phyloP scores from a whole-genome alignment of 2,888 invertebrate species.

The Sericinus montela region DNA sequence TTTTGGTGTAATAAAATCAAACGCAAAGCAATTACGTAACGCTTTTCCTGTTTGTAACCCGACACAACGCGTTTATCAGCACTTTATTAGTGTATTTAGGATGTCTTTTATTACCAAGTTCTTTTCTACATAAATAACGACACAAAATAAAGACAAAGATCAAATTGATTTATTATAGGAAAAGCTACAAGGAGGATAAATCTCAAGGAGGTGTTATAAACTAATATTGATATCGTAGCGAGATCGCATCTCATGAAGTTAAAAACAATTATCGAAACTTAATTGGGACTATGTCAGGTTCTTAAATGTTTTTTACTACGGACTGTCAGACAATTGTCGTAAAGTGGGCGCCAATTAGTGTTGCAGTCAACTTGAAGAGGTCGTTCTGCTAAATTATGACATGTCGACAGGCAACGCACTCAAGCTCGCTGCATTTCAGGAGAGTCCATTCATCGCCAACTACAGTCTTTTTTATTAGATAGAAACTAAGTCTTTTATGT shows the following conservation, averaged over 20 bases:
- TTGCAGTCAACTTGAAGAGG: not conserved
- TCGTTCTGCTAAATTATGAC: slow-evolving; percentile 4
- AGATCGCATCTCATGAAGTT: too few species aligned
- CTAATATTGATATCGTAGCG: too few species aligned
- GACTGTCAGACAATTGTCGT: not conserved
- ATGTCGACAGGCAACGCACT: not conserved
- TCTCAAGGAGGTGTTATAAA: too few species aligned
- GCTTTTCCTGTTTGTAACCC: slow-evolving; percentile 43
- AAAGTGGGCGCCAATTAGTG: slow-evolving; percentile 4
- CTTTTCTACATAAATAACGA: slow-evolving; percentile 40
- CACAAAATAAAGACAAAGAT: not conserved
- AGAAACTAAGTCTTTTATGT: too few species aligned
- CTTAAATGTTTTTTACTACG: not conserved
- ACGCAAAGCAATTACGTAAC: slow-evolving; percentile 28
- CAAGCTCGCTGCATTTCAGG: not conserved
- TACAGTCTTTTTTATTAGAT: too few species aligned
- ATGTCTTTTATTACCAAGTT: slow-evolving; percentile 54
- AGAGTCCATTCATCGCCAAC: not conserved
- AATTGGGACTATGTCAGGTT: too few species aligned
- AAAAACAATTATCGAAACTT: too few species aligned
- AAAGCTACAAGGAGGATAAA: too few species aligned
- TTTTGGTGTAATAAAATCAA: not conserved
- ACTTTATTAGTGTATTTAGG: slow-evolving; percentile 54
- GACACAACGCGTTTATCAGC: slow-evolving; percentile 38
- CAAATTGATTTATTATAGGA: too few species aligned